A percentile compares a stretch with the other conserved stretches of the same genome.
Conservation (phyloP, 2,888 invertebrate genomes). For the Anarsia innoxiella region DNA sequence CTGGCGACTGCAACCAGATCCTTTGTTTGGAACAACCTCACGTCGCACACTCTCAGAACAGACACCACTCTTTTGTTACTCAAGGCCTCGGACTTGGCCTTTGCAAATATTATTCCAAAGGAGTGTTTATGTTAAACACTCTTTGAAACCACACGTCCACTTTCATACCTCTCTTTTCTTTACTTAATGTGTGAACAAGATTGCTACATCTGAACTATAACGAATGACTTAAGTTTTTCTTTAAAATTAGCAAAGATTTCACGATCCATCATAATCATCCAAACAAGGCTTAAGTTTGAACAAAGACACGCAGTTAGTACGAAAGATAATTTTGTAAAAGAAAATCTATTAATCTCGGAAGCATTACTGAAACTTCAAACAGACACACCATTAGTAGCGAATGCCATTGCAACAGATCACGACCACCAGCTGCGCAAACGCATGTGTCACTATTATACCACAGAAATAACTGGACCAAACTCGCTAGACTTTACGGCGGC, state of each 20-base stretch:
- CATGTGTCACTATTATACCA: conserved; percentile 36
- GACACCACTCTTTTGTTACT: conserved; percentile 19
- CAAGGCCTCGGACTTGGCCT: conserved; percentile 26
- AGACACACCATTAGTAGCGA: conserved; percentile 27
- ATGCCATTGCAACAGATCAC: conserved; percentile 44
- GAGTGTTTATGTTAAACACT: conserved; percentile 17
- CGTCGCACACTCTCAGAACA: conserved; percentile 20
- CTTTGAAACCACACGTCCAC: neutral
- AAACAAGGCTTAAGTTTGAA: too few species aligned
- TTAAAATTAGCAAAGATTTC: too few species aligned
- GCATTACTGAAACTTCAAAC: conserved; percentile 27
- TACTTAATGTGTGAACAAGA: too few species aligned
- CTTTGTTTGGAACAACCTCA: conserved; percentile 36
- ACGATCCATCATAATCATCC: too few species aligned
- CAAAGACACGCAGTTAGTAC: too few species aligned
- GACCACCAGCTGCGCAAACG: conserved; percentile 39
- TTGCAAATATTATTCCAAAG: conserved; percentile 35
- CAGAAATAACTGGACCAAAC: conserved; percentile 37
- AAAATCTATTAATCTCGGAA: conserved; percentile 16
- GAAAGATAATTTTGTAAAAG: too few species aligned
- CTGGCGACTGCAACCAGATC: conserved; percentile 32
- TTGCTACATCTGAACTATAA: too few species aligned
- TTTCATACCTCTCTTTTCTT: neutral
- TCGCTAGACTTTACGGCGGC: conserved; percentile 41
- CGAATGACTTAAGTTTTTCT: too few species aligned